Base-by-base conservation (phyloP, 2,113 vertebrate genomes). In the Tapirus terrestris region DNA sequence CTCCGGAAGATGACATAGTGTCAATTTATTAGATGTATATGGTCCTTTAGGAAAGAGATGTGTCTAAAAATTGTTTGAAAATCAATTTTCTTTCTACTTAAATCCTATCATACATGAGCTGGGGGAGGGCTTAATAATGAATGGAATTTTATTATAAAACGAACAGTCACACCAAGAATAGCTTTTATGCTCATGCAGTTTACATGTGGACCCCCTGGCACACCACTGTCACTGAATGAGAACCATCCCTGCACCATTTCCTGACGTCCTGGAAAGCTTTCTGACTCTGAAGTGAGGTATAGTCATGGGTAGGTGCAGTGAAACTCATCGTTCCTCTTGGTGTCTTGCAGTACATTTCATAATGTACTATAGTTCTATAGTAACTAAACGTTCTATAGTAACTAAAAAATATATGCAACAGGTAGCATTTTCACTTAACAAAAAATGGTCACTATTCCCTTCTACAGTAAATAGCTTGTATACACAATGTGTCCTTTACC, bases 351-450 rank as follows among this genome's bases (percentile, higher is more conserved):
- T 92, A 89, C 43, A 70, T 97, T 97, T 98, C 94, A 36, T 61
- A 76, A 89, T 39, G 39, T 39, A 39, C 39, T 39, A 39, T 39
- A 39, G 39, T 98, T 97, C 95, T 91, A 94, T 27, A 1, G 5
- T 80, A 92, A 33, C 29, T 89, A 97, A 97, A 96, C 39, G 39
- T 98, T 97, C 95, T 91, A 94, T 27, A 1, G 5, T 80, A 92
- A 33, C 29, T 89, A 97, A 97, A 96, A 96, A 84, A 97, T 96
- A 97, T 73, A 98, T 87, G 92, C 25, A 91, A 85, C 4, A 96
- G 96, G 96, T 18, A 97, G 75, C 93, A 94, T 89, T 95, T 94
- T 89, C 81, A 95, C 39, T 80, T 84, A 92, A 92, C 39, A 94
- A 95, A 93, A 96, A 97, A 95, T 31, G 84, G 29, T 83, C 68